phyloP scores from a whole-genome alignment of 2,888 invertebrate genomes.

The Parasteatoda lunata region DNA sequence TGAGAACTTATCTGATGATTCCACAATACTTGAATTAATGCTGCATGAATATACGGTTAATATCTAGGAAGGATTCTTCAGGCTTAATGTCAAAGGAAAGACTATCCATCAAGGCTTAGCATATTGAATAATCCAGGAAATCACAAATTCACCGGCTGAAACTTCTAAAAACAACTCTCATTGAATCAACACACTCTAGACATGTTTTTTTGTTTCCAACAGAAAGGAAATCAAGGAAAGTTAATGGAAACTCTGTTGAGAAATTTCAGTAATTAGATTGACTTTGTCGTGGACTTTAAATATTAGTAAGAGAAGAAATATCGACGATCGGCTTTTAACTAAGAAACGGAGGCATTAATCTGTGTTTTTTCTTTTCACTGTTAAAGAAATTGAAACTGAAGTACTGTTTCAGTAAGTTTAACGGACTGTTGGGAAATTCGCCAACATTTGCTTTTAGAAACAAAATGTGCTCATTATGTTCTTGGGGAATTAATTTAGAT shows the following conservation, averaged over 20 bases:
- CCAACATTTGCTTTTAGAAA: conserved; percentile 28
- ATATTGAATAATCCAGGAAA: conserved; percentile 52
- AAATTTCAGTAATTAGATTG: conserved; percentile 36
- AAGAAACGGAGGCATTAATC: conserved; percentile 3
- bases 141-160: conserved; percentile 22
- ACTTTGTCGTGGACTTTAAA: conserved; percentile 28
- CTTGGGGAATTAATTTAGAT: conserved; percentile 34
- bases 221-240: neutral
- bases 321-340: conserved; percentile 32
- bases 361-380: neutral
- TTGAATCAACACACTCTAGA: neutral
- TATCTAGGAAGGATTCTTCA: conserved; percentile 44
- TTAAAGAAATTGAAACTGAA: conserved; percentile 20
- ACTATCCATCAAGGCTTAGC: conserved; percentile 44
- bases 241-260: conserved; percentile 3
- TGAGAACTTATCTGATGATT: conserved; percentile 42
- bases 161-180: neutral
- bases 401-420: conserved; percentile 7
- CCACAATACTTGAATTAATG: conserved; percentile 49
- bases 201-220: neutral
- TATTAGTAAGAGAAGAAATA: conserved; percentile 27
- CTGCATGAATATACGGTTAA: conserved; percentile 20
- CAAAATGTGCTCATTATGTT: conserved; percentile 11
- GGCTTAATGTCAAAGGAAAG: conserved; percentile 45
- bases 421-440: conserved; percentile 16